phyloP scores from a whole-genome alignment of 2,797 vertebrate genomes.

The Halcyon chelicuti region DNA sequence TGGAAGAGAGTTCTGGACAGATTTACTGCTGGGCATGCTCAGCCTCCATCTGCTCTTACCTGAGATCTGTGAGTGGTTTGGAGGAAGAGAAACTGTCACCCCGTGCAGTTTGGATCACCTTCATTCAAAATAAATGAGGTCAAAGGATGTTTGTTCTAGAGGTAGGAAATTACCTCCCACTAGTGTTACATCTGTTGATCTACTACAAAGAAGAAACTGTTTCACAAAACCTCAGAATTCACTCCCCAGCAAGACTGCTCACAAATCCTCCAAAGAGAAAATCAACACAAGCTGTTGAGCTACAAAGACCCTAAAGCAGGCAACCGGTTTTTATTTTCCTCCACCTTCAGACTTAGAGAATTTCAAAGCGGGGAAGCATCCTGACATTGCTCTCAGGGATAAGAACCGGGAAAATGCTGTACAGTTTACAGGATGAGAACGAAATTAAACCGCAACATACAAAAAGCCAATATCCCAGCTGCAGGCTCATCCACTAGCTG shows the following conservation, averaged over 20 bases:
- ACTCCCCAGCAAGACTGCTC: not conserved
- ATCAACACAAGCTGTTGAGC: not conserved
- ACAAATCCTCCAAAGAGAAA: not conserved
- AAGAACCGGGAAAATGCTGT: slow-evolving; percentile 11
- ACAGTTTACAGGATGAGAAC: slow-evolving; percentile 27
- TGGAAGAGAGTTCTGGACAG: not conserved
- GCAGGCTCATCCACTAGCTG: slow-evolving; percentile 32
- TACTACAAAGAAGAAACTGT: not conserved
- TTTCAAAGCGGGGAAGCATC: not conserved
- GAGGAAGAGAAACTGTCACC: not conserved
- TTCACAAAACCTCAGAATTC: not conserved
- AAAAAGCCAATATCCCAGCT: not conserved
- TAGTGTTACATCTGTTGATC: not conserved
- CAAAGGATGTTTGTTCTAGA: not conserved
- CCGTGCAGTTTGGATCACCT: not conserved
- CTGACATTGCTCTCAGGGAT: not conserved
- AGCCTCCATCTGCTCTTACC: not conserved
- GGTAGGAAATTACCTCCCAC: not conserved
- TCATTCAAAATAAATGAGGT: not conserved
- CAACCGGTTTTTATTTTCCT: not conserved
- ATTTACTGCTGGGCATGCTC: not conserved
- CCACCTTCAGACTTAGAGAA: not conserved
- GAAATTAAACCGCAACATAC: slow-evolving; percentile 36
- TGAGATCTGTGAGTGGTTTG: not conserved
- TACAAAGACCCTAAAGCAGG: not conserved